Base-by-base conservation (phyloP, 2,888 invertebrate species). In the Cyclophora albipunctata region DNA sequence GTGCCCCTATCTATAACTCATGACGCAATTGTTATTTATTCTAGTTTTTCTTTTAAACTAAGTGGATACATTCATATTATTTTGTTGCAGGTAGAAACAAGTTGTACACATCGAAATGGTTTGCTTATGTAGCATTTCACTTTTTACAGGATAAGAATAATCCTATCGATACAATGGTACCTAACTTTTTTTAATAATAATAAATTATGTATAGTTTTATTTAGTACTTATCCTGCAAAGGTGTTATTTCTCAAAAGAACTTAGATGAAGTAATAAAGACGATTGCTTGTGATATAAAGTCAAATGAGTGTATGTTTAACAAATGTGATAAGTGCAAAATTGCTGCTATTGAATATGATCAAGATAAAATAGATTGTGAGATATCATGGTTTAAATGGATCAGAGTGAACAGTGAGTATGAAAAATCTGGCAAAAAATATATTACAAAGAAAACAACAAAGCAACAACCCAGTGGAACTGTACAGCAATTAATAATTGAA, bases 291-390 rank as follows among this genome's bases (percentile, higher is more conserved):
- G 49, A 56, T 48, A 45, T 45, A 34, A 53, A 49, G 42, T 53
- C 49, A 40, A 47, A 45, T 43, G 46, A 51, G 5, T 57, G 54
- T 41, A 54, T 55, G 54, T 45, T 42, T 43, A 46, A 50, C 40
- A 54, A 52, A 48, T 53, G 53, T 47, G 33, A 48, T 40, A 34
- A 53, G 46, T 57, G 56, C 45, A 53, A 52, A 41, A 7, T 7
- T 7, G 3, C 41, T 6, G 7, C 41, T 6, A 6, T 41, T 6
- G 41, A 41, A 6, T 41, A 6, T 6, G 41, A 41, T 7, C 6
- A 41, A 41, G 7, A 41, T 7, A 4, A 41, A 41, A 7, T 7
- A 6, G 7, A 7, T 41, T 7, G 7, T 7, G n/a, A 41, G n/a
- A 40, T 46, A 3, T 3, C 3, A 33, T 46, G 46, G 41, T 40